phyloP scores from a whole-genome alignment of 2,113 vertebrate species.

The Agelaius phoeniceus region DNA sequence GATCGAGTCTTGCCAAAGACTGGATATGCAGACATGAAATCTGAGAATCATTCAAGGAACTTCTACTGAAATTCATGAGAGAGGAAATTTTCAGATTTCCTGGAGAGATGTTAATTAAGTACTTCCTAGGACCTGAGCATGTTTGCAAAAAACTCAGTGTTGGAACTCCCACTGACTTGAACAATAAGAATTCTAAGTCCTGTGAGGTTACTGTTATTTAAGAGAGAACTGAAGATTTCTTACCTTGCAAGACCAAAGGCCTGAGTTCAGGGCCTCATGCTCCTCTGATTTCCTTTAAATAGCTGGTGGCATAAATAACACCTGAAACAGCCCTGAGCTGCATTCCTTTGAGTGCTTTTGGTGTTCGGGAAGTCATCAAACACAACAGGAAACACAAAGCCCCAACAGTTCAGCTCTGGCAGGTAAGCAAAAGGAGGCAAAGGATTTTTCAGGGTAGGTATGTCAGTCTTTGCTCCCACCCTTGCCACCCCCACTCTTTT shows the following conservation, averaged over 20 bases:
- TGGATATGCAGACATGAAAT: neutral
- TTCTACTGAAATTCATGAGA: neutral
- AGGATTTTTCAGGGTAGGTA: neutral
- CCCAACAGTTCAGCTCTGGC: neutral
- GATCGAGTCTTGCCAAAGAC: neutral
- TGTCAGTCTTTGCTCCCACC: neutral
- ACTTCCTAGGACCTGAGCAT: neutral
- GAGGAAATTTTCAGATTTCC: neutral
- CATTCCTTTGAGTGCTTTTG: neutral
- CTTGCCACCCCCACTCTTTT: neutral
- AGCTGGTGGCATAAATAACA: constrained; percentile 34
- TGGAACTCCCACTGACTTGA: neutral
- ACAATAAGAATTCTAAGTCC: neutral
- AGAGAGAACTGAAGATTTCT: constrained; percentile 1
- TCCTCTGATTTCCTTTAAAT: constrained; percentile 8
- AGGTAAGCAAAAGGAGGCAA: neutral
- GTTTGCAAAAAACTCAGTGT: neutral
- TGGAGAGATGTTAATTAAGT: constrained; percentile 5
- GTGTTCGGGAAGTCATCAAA: neutral
- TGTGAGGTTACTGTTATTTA: neutral
- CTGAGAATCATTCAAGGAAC: neutral
- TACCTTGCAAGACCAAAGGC: neutral
- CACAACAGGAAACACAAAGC: neutral
- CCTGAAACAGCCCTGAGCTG: neutral
- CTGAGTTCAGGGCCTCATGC: neutral